Evolutionary conservation across 2,888 invertebrate species (phyloP).

Genomic region (Galeopsomyia nigrocyanea): DNA sequence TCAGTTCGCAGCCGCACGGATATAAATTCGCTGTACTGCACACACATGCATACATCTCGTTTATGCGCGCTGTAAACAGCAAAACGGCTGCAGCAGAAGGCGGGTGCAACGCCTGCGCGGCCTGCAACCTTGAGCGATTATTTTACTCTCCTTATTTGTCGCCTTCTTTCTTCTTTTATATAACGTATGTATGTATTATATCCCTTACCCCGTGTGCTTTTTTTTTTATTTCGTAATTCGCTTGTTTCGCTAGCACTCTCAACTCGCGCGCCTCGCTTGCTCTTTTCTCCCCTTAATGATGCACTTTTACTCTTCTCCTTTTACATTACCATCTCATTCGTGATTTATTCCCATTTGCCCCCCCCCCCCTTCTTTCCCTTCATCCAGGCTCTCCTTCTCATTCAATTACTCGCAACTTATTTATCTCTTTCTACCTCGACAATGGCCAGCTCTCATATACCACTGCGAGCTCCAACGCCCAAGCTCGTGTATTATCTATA

Average conservation of each 20-base stretch:
- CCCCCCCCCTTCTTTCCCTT: conserved; percentile 47
- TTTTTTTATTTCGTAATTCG: conserved; percentile 53
- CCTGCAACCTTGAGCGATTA: conserved; percentile 66
- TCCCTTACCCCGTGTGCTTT: conserved; percentile 32
- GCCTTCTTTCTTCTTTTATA: conserved; percentile 36
- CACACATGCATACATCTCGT: conserved; percentile 35
- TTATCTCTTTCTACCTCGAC: conserved; percentile 42
- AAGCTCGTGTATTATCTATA: background rate
- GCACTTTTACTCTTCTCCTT: conserved; percentile 44
- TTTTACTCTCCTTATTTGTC: conserved; percentile 60
- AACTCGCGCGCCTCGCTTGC: background rate
- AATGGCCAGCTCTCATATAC: conserved; percentile 21
- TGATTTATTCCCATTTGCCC: conserved; percentile 45
- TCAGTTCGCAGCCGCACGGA: background rate
- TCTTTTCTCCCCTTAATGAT: conserved; percentile 44
- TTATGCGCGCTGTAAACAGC: conserved; percentile 61
- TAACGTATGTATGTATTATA: conserved; percentile 19
- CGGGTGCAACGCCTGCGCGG: conserved; percentile 68
- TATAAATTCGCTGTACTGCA: conserved; percentile 16
- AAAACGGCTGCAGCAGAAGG: conserved; percentile 53
- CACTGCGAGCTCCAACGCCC: conserved; percentile 1
- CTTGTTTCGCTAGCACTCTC: background rate
- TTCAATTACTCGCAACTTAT: conserved; percentile 46
- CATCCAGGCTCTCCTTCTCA: conserved; percentile 53
- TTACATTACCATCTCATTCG: conserved; percentile 44